Evolutionary conservation across 2,888 invertebrate species (phyloP).

Genomic region (Athrips mouffetella): DNA sequence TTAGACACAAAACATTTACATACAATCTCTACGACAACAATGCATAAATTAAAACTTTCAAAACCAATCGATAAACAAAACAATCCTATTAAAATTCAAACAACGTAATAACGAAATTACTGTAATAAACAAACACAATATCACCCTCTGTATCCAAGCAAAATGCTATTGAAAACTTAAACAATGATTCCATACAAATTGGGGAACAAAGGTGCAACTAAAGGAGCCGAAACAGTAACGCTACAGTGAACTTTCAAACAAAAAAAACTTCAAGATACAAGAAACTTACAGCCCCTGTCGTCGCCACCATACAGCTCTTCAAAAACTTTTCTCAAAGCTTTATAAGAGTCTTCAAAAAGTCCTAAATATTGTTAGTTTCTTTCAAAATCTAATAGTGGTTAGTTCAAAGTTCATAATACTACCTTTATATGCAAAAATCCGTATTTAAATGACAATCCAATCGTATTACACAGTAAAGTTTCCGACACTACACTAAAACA

Average conservation of each 20-base stretch:
- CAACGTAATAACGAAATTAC: background rate
- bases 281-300: conserved; percentile 40
- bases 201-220: conserved; percentile 38
- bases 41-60: conserved; percentile 26
- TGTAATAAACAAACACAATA: conserved; percentile 3
- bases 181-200: conserved; percentile 8
- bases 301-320: conserved; percentile 36
- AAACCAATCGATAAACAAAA: conserved; percentile 25
- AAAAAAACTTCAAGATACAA: conserved; percentile 48
- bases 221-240: conserved; percentile 50
- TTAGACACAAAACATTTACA: conserved; percentile 29
- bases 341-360: background rate
- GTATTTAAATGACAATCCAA: conserved; percentile 29
- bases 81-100: conserved; percentile 30
- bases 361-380: background rate
- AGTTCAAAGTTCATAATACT: conserved; percentile 36
- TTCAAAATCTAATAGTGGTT: conserved; percentile 23
- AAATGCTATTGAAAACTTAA: conserved; percentile 2
- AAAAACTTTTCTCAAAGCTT: conserved; percentile 20
- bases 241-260: conserved; percentile 52
- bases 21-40: conserved; percentile 33
- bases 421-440: conserved; percentile 27
- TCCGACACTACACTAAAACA: conserved; percentile 26
- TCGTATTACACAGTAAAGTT: conserved; percentile 19
- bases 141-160: conserved; percentile 19